Conservation (phyloP, 2,888 invertebrate species). For the Punctoribates punctum region DNA sequence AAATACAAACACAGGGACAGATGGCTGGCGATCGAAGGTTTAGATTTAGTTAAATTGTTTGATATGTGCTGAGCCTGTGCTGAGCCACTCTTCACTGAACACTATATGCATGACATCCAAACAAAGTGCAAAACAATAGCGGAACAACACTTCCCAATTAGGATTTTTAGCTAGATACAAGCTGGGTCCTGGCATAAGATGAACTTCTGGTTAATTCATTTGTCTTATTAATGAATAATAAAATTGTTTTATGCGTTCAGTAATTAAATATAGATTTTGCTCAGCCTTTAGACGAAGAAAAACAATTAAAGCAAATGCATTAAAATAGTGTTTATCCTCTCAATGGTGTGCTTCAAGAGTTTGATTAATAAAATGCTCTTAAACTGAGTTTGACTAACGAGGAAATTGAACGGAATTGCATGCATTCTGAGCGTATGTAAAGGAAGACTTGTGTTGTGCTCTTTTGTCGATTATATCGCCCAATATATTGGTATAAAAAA, state of each 20-base stretch:
- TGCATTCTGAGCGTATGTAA: background rate
- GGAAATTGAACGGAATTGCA: background rate
- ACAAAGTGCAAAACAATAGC: background rate
- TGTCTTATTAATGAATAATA: too few relatives aligned
- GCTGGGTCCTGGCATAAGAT: background rate
- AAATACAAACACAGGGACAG: constrained; percentile 27
- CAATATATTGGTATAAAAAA: background rate
- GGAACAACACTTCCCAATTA: constrained; percentile 1
- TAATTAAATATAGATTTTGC: too few relatives aligned
- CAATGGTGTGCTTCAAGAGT: background rate
- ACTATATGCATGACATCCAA: background rate
- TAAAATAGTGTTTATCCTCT: background rate
- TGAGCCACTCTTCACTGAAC: background rate
- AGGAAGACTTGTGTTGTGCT: constrained; percentile 15
- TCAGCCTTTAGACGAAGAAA: too few relatives aligned
- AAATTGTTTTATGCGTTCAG: too few relatives aligned
- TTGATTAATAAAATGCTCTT: too few relatives aligned
- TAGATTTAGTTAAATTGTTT: background rate
- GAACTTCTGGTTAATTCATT: background rate
- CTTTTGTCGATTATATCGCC: background rate
- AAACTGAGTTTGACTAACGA: background rate
- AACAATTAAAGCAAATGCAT: too few relatives aligned
- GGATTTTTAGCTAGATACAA: background rate
- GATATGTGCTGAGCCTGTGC: background rate
- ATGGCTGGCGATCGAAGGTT: constrained; percentile 13